These are phyloP conservation scores for Octodonta nipae DNA, from an alignment of 2,888 invertebrate genomes.

Conservation along the genomic window DNA sequence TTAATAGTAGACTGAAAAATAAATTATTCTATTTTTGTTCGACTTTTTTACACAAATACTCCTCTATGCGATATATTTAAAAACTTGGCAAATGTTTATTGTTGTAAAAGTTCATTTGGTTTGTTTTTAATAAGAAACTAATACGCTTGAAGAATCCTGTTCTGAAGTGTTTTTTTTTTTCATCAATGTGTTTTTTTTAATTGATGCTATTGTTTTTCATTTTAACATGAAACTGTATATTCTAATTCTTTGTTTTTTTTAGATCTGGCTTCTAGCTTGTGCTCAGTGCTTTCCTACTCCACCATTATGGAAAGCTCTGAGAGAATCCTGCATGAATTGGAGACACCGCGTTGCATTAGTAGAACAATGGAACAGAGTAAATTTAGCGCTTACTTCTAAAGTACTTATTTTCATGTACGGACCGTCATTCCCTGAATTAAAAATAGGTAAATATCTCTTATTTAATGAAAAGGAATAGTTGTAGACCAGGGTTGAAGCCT, in stretches of 20 bases:
- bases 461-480: no score
- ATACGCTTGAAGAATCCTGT: no score
- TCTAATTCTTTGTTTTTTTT: constrained; percentile 5
- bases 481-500: no score
- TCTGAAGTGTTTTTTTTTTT: no score
- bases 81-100: no score
- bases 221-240: background rate
- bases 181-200: no score
- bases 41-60: no score
- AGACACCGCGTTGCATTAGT: constrained; percentile 84
- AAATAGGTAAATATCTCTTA: constrained; percentile 48
- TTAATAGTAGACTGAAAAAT: no score
- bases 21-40: no score
- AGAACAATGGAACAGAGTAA: constrained; percentile 90
- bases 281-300: constrained; percentile 83
- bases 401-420: constrained; percentile 82
- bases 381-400: constrained; percentile 73
- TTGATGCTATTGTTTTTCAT: background rate
- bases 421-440: constrained; percentile 64
- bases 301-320: constrained; percentile 86
- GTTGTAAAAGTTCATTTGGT: no score
- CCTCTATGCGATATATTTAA: no score
- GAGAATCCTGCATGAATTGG: constrained; percentile 87
- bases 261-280: constrained; percentile 61
- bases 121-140: no score